Percentiles rank a stretch among this genome's conserved stretches.
Conservation (phyloP, 2,113 vertebrate genomes). For the Actenoides lindsayi region DNA sequence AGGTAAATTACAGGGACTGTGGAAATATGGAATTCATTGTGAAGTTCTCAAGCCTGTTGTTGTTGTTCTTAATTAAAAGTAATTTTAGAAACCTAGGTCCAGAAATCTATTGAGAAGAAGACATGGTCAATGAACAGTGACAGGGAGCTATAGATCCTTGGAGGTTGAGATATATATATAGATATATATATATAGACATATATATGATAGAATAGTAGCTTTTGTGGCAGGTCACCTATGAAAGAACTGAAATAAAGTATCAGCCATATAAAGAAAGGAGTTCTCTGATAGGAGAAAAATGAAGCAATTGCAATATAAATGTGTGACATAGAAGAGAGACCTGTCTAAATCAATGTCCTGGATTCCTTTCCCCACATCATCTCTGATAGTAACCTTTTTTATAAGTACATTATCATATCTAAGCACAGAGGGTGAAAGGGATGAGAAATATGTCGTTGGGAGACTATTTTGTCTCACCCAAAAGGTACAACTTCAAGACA, state of each 20-base stretch:
- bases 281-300: background rate
- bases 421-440: background rate
- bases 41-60: background rate
- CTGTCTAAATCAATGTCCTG: background rate
- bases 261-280: background rate
- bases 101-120: background rate
- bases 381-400: background rate
- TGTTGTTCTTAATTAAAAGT: background rate
- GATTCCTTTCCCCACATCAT: background rate
- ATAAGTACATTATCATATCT: background rate
- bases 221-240: background rate
- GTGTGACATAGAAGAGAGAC: background rate
- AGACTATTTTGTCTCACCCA: background rate
- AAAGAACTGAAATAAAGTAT: background rate
- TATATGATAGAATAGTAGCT: background rate
- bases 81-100: background rate
- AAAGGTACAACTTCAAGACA: background rate
- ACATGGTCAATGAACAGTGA: background rate
- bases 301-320: background rate
- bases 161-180: background rate
- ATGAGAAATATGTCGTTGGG: background rate
- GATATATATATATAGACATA: no score
- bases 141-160: background rate
- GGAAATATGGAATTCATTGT: background rate
- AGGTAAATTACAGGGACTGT: background rate